Base-by-base conservation (phyloP, 2,797 vertebrate genomes). In the Characodon lateralis region DNA sequence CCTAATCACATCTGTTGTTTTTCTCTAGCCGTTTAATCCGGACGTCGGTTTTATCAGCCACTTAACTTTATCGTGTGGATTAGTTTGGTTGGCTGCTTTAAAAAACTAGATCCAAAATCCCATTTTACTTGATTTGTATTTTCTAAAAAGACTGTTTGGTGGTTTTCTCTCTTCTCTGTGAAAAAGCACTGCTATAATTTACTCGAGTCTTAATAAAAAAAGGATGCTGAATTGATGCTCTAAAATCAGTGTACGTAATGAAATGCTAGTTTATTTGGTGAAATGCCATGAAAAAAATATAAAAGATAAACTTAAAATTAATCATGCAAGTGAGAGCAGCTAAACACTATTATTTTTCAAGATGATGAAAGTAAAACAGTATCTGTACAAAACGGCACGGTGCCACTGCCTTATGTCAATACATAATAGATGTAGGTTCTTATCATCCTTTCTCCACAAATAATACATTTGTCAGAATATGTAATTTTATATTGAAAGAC, bases 321-420 rank as follows among this genome's bases (percentile, higher is more conserved):
- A 81, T 80, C 61, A 31, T 31, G n/a, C n/a, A 77, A 65, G 0
- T 68, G 71, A 53, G 31, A 20, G 53, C 26, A 79, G 56, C 35
- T 16, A 50, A 35, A 66, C 66, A 71, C 76, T 75, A 77, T 86
- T 78, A 16, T 14, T 85, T 79, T 73, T 75, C 51, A 85, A 76
- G 9, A 35, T 56, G 73, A 84, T 76, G 24, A 53, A 83, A 80
- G 71, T 77, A 75, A 73, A 26, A 5, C 8, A 28, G n/a, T 74
- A n/a, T 69, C 59, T 8, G 12, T 3, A 14, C 1, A 43, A 77
- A 78, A 80, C 5, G 6, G 51, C 71, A 20, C 53, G 81, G 68
- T 75, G 58, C 1, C 51, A 77, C 31, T 5, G 16, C 51, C 48
- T 46, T 70, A 31, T 24, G 55, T 8, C 55, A 59, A 76, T 81